Evolutionary conservation across 2,113 vertebrate species (phyloP), one percentile per base, ranked within the genome.

Genomic region (Sylvia atricapilla): DNA sequence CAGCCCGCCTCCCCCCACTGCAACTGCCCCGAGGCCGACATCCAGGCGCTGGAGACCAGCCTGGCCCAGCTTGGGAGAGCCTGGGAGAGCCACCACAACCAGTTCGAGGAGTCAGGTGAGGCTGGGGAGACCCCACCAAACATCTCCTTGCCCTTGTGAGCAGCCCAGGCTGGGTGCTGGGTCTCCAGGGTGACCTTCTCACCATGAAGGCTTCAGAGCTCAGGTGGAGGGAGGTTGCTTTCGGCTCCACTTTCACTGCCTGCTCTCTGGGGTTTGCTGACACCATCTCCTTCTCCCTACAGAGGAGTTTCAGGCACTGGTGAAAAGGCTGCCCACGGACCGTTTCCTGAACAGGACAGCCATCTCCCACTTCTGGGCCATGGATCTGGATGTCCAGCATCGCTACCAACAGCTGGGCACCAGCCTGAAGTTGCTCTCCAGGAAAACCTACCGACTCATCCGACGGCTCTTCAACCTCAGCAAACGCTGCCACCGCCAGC

Each of bases 31-130:
- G 98, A 98, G 8, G 96, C 98, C 0, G 99, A 99, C 93, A 97
- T 99, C 97, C 98, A 98, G 94, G 98, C 98, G 13, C 98, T 99
- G 98, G 99, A 99, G 94, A 98, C 98, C 72, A 99, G 98, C 97
- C 97, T 99, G 94, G 97, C 97, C 64, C 99, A 99, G 97, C 98
- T 98, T 89, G 98, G 98, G 84, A 97, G 98, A 5, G 96, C 98
- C 92, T 99, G 99, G 98, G 97, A 97, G 72, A 98, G 84, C 93
- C 98, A 99, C 90, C 98, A 99, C 95, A 76, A 97, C 47, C 99
- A 99, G 84, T 99, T 99, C 13, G 98, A 98, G 95, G 99, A 99
- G 68, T 99, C 99, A 97, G 99, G 99, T 99, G 98, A 95, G 86
- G 30, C 39, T 37, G 49, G 28, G 33, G 37, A 55, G 15, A 62